Evolutionary conservation across 2,113 vertebrate species (phyloP).

Genomic region (Rhagologus leucostigma): DNA sequence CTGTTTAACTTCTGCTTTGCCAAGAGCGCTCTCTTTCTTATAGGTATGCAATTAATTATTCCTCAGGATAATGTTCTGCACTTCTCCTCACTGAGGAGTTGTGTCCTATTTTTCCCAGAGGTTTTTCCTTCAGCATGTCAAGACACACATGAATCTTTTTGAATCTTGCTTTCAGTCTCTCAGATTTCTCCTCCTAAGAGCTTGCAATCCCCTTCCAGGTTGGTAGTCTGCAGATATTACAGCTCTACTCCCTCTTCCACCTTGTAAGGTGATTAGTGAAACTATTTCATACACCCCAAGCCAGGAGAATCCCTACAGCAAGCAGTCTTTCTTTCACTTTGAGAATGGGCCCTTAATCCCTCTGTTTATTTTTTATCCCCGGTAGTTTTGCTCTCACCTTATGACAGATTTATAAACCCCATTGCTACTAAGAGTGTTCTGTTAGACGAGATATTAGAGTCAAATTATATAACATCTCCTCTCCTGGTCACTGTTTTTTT

Average conservation of each 20-base stretch:
- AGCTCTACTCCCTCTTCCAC: background rate
- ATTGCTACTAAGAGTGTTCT: background rate
- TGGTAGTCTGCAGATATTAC: background rate
- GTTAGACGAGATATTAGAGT: background rate
- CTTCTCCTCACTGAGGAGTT: background rate
- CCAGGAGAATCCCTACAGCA: background rate
- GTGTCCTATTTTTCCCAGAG: background rate
- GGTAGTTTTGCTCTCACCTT: background rate
- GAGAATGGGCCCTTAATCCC: background rate
- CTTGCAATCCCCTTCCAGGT: background rate
- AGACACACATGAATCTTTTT: background rate
- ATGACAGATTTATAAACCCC: background rate
- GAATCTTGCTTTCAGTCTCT: background rate
- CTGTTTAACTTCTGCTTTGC: conserved; percentile 48
- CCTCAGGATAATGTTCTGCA: background rate
- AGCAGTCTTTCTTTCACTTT: background rate
- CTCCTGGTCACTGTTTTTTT: background rate
- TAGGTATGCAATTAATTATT: conserved; percentile 42
- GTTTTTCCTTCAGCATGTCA: background rate
- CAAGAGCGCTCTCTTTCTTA: conserved; percentile 23
- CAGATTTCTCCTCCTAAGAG: background rate
- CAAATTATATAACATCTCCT: background rate
- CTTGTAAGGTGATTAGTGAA: conserved; percentile 5
- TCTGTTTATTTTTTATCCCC: background rate
- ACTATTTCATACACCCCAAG: background rate